Base-by-base conservation (phyloP, 2,888 invertebrate species). In the Pheosia tremula region DNA sequence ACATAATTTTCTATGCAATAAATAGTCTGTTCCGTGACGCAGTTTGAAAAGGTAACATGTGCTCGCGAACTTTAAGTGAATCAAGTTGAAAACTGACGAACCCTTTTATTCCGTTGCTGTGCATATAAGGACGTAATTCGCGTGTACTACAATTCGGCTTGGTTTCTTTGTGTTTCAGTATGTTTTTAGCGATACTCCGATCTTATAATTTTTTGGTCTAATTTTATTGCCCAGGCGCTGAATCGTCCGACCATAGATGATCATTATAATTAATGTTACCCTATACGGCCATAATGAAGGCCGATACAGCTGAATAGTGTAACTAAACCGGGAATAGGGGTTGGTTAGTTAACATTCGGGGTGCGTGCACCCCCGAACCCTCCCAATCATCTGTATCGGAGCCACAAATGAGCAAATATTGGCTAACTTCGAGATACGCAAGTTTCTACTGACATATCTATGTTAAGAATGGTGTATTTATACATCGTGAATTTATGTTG, bases 331-430 rank as follows among this genome's bases (percentile, higher is more conserved):
- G 7, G 39, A 39, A 55, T 55, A 55, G 39, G 55, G 55, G 55
- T 39, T 13, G 55, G 55, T 55, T 45, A 56, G 36, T 56, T 56
- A 45, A 45, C 10, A 56, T 56, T 45, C 56, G 9, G 45, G 56
- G 36, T 45, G 38, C 45, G 56, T 41, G 37, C 53, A 13, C n/a
- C 56, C 57, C 24, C 43, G n/a, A 10, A 11, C 10, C 13, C 50
- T 8, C 47, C 56, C 53, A 47, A 61, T 57, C 57, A 56, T 53
- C 52, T 24, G 57, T 52, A 57, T 61, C 53, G 45, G 56, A 49
- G 24, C 53, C 57, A 57, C 60, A 61, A 57, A 61, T 57, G 53
- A 45, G 53, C 60, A 61, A 61, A 61, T 57, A 61, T 61, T 61
- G 36, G 57, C 53, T 52, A 53, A 45, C 37, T 53, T 61, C 11